These are phyloP conservation scores for Pseudocheirus occidentalis DNA, from an alignment of 2,797 vertebrate species.

Conservation along the genomic window DNA sequence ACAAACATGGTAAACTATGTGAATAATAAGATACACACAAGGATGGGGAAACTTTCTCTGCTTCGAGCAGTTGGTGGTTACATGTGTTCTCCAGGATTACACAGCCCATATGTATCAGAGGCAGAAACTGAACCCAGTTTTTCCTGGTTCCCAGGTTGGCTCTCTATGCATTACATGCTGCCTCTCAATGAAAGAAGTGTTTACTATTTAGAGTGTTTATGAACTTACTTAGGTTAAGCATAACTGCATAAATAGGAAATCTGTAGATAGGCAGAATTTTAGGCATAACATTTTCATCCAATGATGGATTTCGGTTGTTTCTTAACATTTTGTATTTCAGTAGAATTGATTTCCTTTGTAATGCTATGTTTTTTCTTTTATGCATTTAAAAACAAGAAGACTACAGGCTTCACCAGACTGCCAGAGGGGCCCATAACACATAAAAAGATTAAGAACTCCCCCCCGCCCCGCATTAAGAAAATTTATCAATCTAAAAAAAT, in stretches of 20 bases:
- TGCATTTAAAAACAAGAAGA: not conserved
- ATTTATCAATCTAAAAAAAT: not conserved
- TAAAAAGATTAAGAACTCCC: not conserved
- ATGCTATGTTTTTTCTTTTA: not conserved
- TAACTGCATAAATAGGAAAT: not conserved
- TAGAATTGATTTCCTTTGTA: not conserved
- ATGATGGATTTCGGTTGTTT: not conserved
- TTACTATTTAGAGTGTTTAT: not conserved
- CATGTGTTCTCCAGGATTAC: not conserved
- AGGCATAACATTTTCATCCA: not conserved
- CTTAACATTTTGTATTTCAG: not conserved
- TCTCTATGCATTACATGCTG: not conserved
- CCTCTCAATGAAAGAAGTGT: not conserved
- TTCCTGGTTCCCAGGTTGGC: not conserved
- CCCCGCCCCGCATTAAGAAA: not conserved
- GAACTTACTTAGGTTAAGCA: not conserved
- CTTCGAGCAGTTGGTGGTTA: not conserved
- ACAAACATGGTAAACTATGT: not conserved
- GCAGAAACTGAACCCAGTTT: not conserved
- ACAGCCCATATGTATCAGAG: not conserved
- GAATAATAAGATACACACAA: not conserved
- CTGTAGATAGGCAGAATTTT: not conserved
- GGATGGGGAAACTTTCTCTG: not conserved
- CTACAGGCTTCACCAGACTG: not conserved
- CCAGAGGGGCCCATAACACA: not conserved